These are phyloP conservation scores for Meganola albula DNA, from an alignment of 2,888 invertebrate species.

Conservation along the genomic window DNA sequence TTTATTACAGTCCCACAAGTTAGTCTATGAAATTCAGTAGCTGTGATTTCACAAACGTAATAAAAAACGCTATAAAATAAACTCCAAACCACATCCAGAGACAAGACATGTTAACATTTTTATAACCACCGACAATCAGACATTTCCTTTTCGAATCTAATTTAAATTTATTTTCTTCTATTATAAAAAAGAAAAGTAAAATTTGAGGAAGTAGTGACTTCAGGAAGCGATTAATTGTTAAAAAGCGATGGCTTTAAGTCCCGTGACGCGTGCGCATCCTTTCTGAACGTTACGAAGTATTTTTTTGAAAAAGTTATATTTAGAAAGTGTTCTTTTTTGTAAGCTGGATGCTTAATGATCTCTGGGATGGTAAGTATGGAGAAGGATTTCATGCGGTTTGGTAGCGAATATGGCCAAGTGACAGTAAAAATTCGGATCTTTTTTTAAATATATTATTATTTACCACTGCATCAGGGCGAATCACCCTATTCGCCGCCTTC, in stretches of 20 bases:
- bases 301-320: conserved; percentile 42
- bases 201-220: conserved; percentile 27
- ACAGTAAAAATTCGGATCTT: no score
- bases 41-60: no score
- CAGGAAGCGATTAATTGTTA: conserved; percentile 63
- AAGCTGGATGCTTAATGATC: conserved; percentile 57
- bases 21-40: no score
- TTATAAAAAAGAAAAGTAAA: not conserved
- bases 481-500: no score
- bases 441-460: no score
- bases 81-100: no score
- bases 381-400: no score
- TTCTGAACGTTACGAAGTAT: conserved; percentile 29
- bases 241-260: conserved; percentile 44
- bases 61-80: no score
- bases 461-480: no score
- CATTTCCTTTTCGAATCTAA: conserved; percentile 37
- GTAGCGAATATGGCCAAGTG: no score
- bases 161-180: conserved; percentile 29
- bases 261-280: conserved; percentile 49
- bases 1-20: no score
- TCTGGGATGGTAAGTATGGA: conserved; percentile 37
- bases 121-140: conserved; percentile 30
- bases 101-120: conserved; percentile 27
- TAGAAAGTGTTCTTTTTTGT: conserved; percentile 40